Conservation (phyloP, 2,797 vertebrate species). For the Karalla daura region DNA sequence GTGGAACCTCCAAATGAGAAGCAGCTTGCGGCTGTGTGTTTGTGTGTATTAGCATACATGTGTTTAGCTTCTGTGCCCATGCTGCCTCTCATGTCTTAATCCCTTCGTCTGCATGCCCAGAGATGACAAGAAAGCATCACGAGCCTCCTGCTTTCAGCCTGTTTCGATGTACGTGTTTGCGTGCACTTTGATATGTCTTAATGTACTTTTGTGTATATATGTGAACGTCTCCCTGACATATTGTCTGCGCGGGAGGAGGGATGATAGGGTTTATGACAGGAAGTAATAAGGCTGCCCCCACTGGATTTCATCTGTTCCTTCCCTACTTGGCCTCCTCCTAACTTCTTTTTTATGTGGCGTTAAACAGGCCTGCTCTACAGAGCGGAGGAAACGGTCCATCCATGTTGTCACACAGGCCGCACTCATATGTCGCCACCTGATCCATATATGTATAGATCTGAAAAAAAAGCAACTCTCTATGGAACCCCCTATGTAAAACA, state of each 20-base stretch:
- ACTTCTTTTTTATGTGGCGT: constrained; percentile 68
- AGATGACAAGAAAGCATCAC: constrained; percentile 18
- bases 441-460: constrained; percentile 4
- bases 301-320: constrained; percentile 45
- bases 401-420: constrained; percentile 32
- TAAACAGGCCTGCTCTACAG: constrained; percentile 47
- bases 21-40: constrained; percentile 61
- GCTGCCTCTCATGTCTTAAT: constrained; percentile 35
- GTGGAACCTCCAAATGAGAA: constrained; percentile 74
- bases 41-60: constrained; percentile 51
- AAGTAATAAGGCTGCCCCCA: constrained; percentile 42
- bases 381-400: constrained; percentile 38
- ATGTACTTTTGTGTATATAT: constrained; percentile 12
- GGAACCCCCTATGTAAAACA: neutral
- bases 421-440: constrained; percentile 26
- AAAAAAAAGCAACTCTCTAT: neutral
- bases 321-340: constrained; percentile 26
- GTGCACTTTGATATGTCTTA: neutral
- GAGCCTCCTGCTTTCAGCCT: neutral
- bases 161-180: neutral
- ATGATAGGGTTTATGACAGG: constrained; percentile 33
- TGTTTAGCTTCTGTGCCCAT: constrained; percentile 53
- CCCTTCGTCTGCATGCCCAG: constrained; percentile 7
- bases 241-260: neutral
- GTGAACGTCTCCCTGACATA: constrained; percentile 8